Conservation (phyloP, 2,797 vertebrate genomes). For the Helostoma temminkii region DNA sequence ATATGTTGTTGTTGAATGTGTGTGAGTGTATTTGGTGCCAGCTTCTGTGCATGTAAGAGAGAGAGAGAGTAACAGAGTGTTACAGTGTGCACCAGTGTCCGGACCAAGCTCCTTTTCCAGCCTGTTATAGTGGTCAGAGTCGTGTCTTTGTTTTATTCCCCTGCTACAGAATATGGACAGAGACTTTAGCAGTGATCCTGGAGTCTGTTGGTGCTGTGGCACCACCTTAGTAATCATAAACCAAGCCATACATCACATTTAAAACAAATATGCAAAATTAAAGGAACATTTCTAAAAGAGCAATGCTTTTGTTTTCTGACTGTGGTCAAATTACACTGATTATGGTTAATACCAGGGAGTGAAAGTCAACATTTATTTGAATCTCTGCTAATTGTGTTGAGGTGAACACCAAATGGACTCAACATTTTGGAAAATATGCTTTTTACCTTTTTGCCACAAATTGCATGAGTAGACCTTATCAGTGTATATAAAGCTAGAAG, state of each 20-base stretch:
- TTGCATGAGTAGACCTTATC: background rate
- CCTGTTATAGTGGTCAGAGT: constrained; percentile 54
- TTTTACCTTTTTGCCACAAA: background rate
- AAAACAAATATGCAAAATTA: constrained; percentile 79
- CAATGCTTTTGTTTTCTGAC: constrained; percentile 13
- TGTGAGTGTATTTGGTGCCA: constrained; percentile 30
- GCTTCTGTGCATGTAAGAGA: constrained; percentile 26
- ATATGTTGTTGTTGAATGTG: constrained; percentile 33
- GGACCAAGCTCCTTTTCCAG: constrained; percentile 49
- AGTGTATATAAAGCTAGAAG: background rate
- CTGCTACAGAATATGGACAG: constrained; percentile 55
- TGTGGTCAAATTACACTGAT: background rate
- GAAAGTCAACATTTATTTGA: background rate
- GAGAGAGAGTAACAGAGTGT: constrained; percentile 29
- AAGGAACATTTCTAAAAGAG: constrained; percentile 55
- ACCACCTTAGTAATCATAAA: constrained; percentile 60
- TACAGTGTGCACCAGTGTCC: constrained; percentile 55
- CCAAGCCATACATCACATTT: constrained; percentile 74
- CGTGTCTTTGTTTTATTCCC: constrained; percentile 51
- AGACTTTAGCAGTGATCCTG: constrained; percentile 34
- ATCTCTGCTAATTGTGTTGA: background rate
- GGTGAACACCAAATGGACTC: too few species aligned
- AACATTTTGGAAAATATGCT: background rate
- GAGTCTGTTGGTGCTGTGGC: constrained; percentile 37
- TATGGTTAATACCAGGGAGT: background rate